phyloP scores from a whole-genome alignment of 2,113 vertebrate species.

The Camelus bactrianus region DNA sequence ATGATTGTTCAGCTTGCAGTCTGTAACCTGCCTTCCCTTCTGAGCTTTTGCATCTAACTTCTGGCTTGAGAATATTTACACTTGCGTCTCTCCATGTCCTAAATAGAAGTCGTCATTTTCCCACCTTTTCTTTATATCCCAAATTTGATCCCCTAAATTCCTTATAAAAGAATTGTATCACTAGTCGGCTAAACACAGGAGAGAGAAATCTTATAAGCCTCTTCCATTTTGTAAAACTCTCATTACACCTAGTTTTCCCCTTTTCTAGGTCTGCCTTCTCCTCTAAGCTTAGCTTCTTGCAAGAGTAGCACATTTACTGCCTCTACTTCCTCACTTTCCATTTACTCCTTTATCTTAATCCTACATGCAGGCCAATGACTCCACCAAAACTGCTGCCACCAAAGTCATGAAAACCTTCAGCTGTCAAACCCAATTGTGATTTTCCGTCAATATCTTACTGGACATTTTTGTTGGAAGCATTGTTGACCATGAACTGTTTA shows the following conservation, averaged over 20 bases:
- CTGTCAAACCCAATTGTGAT: not conserved
- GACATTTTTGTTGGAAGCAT: not conserved
- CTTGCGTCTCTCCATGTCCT: not conserved
- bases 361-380: not conserved
- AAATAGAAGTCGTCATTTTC: not conserved
- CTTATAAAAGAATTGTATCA: not conserved
- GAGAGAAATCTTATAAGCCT: not conserved
- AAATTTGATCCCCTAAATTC: not conserved
- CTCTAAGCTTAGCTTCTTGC: not conserved
- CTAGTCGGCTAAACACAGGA: not conserved
- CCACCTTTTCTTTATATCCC: not conserved
- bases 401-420: not conserved
- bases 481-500: not conserved
- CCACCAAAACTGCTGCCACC: not conserved
- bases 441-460: not conserved
- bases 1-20: not conserved
- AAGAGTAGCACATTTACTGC: not conserved
- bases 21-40: not conserved
- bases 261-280: not conserved
- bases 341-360: not conserved
- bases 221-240: not conserved
- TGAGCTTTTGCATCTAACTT: not conserved
- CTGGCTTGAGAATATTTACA: not conserved
- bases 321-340: not conserved
- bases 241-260: not conserved